Percentiles rank a stretch among this genome's conserved stretches.
These are phyloP conservation scores for Calliopum simillimum DNA, from an alignment of 2,888 invertebrate genomes.

Conservation along the genomic window DNA sequence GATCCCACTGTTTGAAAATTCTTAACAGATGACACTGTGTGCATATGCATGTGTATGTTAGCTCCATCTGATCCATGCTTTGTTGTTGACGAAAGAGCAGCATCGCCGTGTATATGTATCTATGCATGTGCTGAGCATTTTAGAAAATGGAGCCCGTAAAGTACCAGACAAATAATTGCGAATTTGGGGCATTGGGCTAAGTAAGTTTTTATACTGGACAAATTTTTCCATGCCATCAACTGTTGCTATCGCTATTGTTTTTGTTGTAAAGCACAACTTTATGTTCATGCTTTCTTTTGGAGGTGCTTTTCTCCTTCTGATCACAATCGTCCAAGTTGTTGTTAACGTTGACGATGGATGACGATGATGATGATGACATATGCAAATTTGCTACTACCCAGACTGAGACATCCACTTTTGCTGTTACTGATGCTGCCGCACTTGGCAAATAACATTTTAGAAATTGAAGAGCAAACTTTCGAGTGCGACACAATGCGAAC, in stretches of 20 bases:
- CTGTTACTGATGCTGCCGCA: slow-evolving; percentile 25
- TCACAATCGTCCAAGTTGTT: no score
- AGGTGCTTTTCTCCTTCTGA: not conserved
- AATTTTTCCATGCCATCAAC: slow-evolving; percentile 25
- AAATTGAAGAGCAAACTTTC: slow-evolving; percentile 66
- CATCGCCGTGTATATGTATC: no score
- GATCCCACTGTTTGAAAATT: no score
- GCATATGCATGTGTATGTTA: no score
- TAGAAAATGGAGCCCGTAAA: not conserved
- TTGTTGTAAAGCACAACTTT: slow-evolving; percentile 17
- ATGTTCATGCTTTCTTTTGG: not conserved
- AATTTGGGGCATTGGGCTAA: slow-evolving; percentile 52
- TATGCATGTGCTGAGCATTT: not conserved
- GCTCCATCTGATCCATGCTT: no score
- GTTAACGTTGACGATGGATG: no score
- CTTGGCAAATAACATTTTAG: slow-evolving; percentile 63
- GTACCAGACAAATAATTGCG: slow-evolving; percentile 33
- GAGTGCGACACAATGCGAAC: slow-evolving; percentile 55
- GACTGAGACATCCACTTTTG: slow-evolving; percentile 4
- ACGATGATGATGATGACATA: not conserved
- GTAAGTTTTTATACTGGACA: slow-evolving; percentile 42
- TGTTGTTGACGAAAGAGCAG: no score
- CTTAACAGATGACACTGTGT: no score
- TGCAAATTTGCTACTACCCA: slow-evolving; percentile 16
- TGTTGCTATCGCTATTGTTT: slow-evolving; percentile 27